Conservation (phyloP, 2,888 invertebrate genomes). For the Drosophila putrida region DNA sequence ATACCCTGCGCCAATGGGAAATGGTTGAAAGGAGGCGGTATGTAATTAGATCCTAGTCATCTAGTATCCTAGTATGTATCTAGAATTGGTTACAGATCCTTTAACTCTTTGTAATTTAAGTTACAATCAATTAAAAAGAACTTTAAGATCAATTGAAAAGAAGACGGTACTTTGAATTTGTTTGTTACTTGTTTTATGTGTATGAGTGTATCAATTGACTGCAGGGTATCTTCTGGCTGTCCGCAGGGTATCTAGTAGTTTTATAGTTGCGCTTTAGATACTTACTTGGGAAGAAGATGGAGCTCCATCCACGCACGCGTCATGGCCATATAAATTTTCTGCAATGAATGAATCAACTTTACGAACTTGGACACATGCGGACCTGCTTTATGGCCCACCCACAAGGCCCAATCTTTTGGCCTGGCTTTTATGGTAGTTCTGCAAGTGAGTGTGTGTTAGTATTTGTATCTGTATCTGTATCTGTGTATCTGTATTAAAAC, state of each 20-base stretch:
- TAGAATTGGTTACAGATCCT: too few relatives aligned
- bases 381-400: conserved; percentile 70
- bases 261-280: conserved; percentile 41
- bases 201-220: too few relatives aligned
- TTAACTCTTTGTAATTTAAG: too few relatives aligned
- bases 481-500: conserved; percentile 36
- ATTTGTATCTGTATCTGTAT: conserved; percentile 18
- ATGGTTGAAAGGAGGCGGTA: too few relatives aligned
- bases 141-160: too few relatives aligned
- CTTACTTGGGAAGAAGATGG: not conserved
- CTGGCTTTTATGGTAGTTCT: conserved; percentile 47
- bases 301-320: conserved; percentile 42
- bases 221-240: not conserved
- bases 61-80: too few relatives aligned
- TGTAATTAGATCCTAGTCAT: too few relatives aligned
- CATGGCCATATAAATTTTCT: conserved; percentile 75
- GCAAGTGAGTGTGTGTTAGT: conserved; percentile 18
- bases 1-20: conserved; percentile 10
- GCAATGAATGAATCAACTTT: conserved; percentile 80
- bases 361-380: conserved; percentile 74
- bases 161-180: too few relatives aligned
- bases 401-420: conserved; percentile 34
- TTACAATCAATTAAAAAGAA: too few relatives aligned
- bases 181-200: too few relatives aligned
- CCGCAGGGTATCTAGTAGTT: not conserved